These are phyloP conservation scores for Zaprionus obscuricornis DNA, from an alignment of 2,888 invertebrate genomes.

Conservation along the genomic window DNA sequence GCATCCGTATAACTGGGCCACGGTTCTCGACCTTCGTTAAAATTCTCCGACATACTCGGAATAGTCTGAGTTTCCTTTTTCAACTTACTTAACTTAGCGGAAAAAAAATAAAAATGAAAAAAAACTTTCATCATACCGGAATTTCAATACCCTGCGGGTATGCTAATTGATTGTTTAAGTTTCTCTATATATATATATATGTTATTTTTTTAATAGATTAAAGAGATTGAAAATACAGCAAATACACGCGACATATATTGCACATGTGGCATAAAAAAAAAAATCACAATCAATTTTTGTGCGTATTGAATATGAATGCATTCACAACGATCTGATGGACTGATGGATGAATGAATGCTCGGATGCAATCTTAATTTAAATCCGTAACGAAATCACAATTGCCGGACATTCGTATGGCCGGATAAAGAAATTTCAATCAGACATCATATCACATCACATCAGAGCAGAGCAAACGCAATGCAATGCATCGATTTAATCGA, in stretches of 20 bases:
- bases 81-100: too few species aligned
- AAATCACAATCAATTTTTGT: too few species aligned
- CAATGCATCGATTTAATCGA: constrained; percentile 53
- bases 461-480: too few species aligned
- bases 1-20: constrained; percentile 43
- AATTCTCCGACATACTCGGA: not conserved
- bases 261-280: too few species aligned
- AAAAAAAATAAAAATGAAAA: too few species aligned
- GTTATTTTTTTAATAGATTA: too few species aligned
- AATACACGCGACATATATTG: too few species aligned
- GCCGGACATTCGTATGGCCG: constrained; percentile 39
- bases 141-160: too few species aligned
- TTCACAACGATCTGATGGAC: constrained; percentile 22
- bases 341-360: constrained; percentile 28
- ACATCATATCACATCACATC: constrained; percentile 30
- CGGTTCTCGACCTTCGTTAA: constrained; percentile 10
- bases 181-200: not conserved
- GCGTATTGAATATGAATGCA: constrained; percentile 12
- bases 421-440: constrained; percentile 59
- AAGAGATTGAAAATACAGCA: too few species aligned
- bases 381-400: constrained; percentile 31
- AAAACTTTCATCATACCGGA: too few species aligned
- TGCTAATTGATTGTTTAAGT: too few species aligned
- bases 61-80: too few species aligned
- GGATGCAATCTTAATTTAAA: constrained; percentile 48